Evolutionary conservation across 2,888 invertebrate genomes (phyloP).

Genomic region (Salticus scenicus): DNA sequence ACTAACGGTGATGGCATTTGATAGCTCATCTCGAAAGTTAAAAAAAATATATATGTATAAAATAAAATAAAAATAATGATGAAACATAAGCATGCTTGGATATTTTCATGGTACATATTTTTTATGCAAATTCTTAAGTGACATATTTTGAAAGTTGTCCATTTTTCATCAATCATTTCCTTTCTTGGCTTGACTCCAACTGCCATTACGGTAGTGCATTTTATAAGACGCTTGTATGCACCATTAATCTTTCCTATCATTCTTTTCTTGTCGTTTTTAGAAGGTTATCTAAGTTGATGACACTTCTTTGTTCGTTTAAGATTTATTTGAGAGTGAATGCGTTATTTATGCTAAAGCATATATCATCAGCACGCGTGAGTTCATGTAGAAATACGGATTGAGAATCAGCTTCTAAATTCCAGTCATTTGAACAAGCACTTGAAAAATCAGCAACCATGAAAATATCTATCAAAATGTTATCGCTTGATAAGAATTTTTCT

Average conservation of each 20-base stretch:
- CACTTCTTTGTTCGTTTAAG: conserved; percentile 11
- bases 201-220: not conserved
- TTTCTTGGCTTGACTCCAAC: not conserved
- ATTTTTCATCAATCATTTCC: conserved; percentile 9
- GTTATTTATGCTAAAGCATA: not conserved
- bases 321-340: not conserved
- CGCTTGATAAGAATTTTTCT: not conserved
- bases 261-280: not conserved
- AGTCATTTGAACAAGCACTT: not conserved
- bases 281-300: conserved; percentile 12
- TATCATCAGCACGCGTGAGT: not conserved
- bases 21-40: not conserved
- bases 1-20: not conserved
- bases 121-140: conserved; percentile 3
- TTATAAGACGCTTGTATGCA: not conserved
- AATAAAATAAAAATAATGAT: not conserved
- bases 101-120: not conserved
- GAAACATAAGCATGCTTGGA: not conserved
- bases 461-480: not conserved
- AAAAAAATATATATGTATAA: not conserved
- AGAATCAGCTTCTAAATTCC: not conserved
- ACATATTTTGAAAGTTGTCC: conserved; percentile 7
- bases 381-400: not conserved
- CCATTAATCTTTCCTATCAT: not conserved
- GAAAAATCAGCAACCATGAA: not conserved